Evolutionary conservation across 2,797 vertebrate genomes (phyloP).

Genomic region (Epinephelus awoara): DNA sequence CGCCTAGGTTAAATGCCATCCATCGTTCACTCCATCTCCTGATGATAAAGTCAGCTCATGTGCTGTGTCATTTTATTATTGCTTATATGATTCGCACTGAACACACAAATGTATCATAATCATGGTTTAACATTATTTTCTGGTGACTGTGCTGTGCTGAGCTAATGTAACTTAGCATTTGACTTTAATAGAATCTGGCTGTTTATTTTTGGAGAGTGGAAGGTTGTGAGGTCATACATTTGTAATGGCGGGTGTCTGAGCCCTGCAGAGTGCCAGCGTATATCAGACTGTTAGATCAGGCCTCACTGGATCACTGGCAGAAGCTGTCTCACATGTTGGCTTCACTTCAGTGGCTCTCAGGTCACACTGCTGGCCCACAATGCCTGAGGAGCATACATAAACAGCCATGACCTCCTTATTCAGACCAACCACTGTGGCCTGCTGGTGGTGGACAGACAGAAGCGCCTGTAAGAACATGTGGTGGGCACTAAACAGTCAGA

Average conservation of each 20-base stretch:
- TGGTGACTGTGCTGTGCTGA: no score
- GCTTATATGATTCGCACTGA: no score
- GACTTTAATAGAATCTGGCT: conserved; percentile 4
- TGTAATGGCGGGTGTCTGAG: conserved; percentile 21
- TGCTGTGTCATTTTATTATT: no score
- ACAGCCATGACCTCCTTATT: conserved; percentile 42
- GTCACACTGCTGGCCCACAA: conserved; percentile 33
- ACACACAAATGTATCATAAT: no score
- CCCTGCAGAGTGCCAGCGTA: conserved; percentile 11
- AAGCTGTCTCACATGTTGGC: conserved; percentile 52
- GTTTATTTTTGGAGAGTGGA: conserved; percentile 43
- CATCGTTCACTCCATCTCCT: no score
- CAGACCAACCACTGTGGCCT: conserved; percentile 17
- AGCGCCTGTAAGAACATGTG: conserved; percentile 5
- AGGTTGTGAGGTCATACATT: conserved; percentile 25
- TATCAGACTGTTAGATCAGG: conserved; percentile 58
- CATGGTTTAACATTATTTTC: no score
- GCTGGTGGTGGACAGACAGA: background rate
- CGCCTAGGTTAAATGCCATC: no score
- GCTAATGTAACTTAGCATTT: no score
- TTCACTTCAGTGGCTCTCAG: conserved; percentile 40
- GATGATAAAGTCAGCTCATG: no score
- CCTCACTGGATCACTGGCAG: conserved; percentile 37
- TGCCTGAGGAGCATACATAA: conserved; percentile 33
- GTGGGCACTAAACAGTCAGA: background rate